Base-by-base conservation (phyloP, 2,888 invertebrate species). In the Tuberolachnus salignus region DNA sequence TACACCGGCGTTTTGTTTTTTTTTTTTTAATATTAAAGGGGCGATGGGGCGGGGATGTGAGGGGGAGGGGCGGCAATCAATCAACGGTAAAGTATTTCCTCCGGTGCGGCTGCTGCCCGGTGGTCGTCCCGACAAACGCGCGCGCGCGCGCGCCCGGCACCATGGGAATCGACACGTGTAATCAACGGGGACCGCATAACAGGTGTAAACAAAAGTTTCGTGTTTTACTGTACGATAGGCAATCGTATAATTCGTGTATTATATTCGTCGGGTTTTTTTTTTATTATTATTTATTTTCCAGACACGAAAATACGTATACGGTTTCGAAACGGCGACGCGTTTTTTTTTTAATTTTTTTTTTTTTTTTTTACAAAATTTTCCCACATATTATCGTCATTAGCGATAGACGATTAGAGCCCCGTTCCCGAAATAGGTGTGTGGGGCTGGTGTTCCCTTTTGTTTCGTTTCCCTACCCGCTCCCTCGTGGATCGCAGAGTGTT, bases 151-250 rank as follows among this genome's bases (percentile, higher is more conserved):
- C 49, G 26, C 1, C 1, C 51, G 44, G 21, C 21, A 11, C 8
- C 53, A 74, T 64, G 74, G 64, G 74, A 74, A 74, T 74, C 74
- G 64, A 74, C 74, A 74, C 42, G 34, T 34, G 53, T 64, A 64
- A 73, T 73, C 63, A 51, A 73, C 63, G 70, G 71, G 59, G 53
- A 13, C 8, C 19, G 16, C 14, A 3, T 34, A 73, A 73, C 73
- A 73, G 73, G 73, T 73, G 73, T 73, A 73, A 73, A 73, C 73
- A 73, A 73, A 73, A 73, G 61, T 63, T 71, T n/a, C 9, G 71
- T 59, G 13, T 72, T 72, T 59, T 72, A n/a, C 10, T 16, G 26
- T 26, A 44, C 44, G 4, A 44, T 10, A 10, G 44, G 6, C 44
- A 44, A 10, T 4, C 44, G 10, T 44, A 61, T 61, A 61, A 61